Evolutionary conservation across 2,888 invertebrate genomes (phyloP).

Genomic region (Agrilus biguttatus): DNA sequence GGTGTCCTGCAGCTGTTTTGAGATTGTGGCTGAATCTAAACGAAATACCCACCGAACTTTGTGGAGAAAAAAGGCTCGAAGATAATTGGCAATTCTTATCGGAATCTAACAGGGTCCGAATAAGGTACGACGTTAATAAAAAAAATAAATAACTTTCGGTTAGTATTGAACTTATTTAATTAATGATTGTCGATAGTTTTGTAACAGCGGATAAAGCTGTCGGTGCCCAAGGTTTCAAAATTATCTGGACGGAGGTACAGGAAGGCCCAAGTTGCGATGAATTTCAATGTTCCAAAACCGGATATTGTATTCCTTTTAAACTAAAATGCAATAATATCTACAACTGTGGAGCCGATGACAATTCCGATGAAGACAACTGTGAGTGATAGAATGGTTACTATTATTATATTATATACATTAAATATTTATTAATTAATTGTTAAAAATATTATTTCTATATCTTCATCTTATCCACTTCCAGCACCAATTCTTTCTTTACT

Average conservation of each 20-base stretch:
- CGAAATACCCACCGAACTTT: conserved; percentile 72
- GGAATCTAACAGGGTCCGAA: conserved; percentile 70
- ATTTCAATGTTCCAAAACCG: conserved; percentile 55
- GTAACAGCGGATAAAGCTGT: conserved; percentile 90
- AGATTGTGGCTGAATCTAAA: conserved; percentile 76
- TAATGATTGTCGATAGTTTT: conserved; percentile 46
- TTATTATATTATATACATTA: conserved; percentile 6
- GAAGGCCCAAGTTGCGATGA: conserved; percentile 49
- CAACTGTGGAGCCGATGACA: conserved; percentile 73
- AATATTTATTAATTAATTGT: conserved; percentile 9
- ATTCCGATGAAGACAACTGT: conserved; percentile 68
- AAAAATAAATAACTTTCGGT: conserved; percentile 21
- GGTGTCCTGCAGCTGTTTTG: conserved; percentile 83
- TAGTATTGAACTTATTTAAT: not conserved
- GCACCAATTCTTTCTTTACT: no score
- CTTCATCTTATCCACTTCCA: no score
- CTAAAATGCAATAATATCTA: conserved; percentile 63
- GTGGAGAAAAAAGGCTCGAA: conserved; percentile 65
- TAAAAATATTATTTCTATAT: no score
- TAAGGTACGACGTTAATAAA: no score
- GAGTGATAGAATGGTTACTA: conserved; percentile 38
- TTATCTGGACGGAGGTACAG: conserved; percentile 88
- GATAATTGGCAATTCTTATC: conserved; percentile 78
- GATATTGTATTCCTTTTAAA: conserved; percentile 65
- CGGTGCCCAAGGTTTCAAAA: conserved; percentile 85